Base-by-base conservation (phyloP, 2,113 vertebrate genomes). In the Calonectris borealis region DNA sequence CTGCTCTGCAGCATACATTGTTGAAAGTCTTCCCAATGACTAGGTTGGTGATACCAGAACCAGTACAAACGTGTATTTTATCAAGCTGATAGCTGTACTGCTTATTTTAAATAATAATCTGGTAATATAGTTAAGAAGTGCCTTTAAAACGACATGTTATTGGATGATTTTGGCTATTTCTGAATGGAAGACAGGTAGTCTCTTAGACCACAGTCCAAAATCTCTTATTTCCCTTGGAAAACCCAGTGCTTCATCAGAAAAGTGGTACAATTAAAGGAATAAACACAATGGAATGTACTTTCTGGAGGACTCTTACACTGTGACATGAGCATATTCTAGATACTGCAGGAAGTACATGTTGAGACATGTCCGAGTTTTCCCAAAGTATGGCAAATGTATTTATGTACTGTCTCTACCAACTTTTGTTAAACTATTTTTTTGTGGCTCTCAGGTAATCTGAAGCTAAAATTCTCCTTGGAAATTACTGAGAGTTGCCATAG, bases 211-310 rank as follows among this genome's bases (percentile, higher is more conserved):
- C 62, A 84, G 91, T 96, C 64, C 72, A 94, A 95, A 96, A 93
- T 85, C 73, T 88, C 89, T 58, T 85, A 52, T 94, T 96, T 94
- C 44, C 55, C 83, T 95, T 95, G 84, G 86, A 96, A 96, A 97
- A 62, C 58, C 69, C 57, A 68, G 83, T 31, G 72, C 69, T 96
- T 89, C 38, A 94, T 91, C 65, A 95, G 94, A 92, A 85, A 93
- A 94, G 40, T 86, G 61, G 73, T 83, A 94, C 12, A 58, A 96
- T 94, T 96, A 97, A 96, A 97, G 94, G 93, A 97, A 97, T 80
- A 98, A 96, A 84, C 71, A 96, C 90, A 94, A 94, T 69, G 73
- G 85, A 95, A 96, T 95, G 84, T 72, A 94, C 76, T 97, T 97
- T 94, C 96, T 97, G 93, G 32, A 82, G 38, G 83, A 86, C 32